Percentiles rank a stretch among this genome's conserved stretches.
These are phyloP conservation scores for Panopea generosa DNA, from an alignment of 2,888 invertebrate genomes.

Conservation along the genomic window DNA sequence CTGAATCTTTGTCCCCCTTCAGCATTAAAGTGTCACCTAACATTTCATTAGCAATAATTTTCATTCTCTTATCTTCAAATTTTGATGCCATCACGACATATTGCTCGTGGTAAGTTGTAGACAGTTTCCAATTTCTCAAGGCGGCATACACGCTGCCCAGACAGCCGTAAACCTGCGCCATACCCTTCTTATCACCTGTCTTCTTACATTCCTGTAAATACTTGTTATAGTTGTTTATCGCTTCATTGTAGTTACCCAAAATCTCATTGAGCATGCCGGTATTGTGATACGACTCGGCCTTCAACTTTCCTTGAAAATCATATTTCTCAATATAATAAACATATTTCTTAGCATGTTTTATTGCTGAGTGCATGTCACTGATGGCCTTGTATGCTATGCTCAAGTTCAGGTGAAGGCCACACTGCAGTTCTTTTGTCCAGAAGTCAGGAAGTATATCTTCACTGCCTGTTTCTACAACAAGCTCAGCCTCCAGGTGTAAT, in stretches of 20 bases:
- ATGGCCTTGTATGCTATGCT: slow-evolving; percentile 83
- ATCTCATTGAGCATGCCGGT: slow-evolving; percentile 82
- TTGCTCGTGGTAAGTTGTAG: slow-evolving; percentile 80
- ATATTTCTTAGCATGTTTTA: slow-evolving; percentile 77
- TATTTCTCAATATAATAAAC: slow-evolving; percentile 66
- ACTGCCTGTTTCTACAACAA: slow-evolving; percentile 66
- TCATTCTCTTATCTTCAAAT: slow-evolving; percentile 70
- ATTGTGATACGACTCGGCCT: slow-evolving; percentile 80
- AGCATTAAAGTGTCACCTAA: slow-evolving; percentile 79
- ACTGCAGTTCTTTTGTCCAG: slow-evolving; percentile 81
- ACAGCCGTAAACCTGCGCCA: slow-evolving; percentile 82
- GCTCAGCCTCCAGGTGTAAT: slow-evolving; percentile 78
- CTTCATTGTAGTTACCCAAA: slow-evolving; percentile 77
- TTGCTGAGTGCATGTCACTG: slow-evolving; percentile 77
- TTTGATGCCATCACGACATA: slow-evolving; percentile 75
- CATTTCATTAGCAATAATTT: slow-evolving; percentile 78
- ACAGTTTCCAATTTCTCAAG: slow-evolving; percentile 76
- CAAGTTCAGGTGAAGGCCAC: slow-evolving; percentile 82
- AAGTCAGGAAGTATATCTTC: slow-evolving; percentile 75
- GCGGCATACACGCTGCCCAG: slow-evolving; percentile 81
- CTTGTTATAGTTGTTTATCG: slow-evolving; percentile 77
- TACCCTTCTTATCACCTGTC: slow-evolving; percentile 71
- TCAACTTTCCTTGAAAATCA: slow-evolving; percentile 63
- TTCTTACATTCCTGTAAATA: slow-evolving; percentile 75
- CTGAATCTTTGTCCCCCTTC: slow-evolving; percentile 74